Conservation (phyloP, 2,888 invertebrate genomes). For the Druceiella hillmani region DNA sequence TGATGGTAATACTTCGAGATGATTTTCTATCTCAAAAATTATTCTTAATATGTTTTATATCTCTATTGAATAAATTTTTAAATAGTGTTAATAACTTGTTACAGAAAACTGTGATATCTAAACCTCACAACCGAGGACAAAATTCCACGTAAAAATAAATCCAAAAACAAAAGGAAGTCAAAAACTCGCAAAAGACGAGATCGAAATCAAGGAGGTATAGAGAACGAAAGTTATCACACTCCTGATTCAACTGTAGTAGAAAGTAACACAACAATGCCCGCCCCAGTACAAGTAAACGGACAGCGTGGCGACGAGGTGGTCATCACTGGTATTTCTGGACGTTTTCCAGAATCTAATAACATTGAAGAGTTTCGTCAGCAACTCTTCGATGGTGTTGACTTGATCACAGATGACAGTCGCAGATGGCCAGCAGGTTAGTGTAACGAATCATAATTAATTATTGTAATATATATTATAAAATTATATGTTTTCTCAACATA, state of each 20-base stretch:
- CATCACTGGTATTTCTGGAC: constrained; percentile 78
- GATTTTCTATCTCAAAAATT: no score
- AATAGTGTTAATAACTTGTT: background rate
- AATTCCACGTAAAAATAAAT: constrained; percentile 20
- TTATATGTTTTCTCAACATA: no score
- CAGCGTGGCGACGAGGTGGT: constrained; percentile 58
- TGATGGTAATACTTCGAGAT: no score
- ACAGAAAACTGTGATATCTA: constrained; percentile 1
- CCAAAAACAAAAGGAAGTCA: constrained; percentile 12
- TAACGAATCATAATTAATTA: constrained; percentile 37
- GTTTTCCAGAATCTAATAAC: constrained; percentile 85
- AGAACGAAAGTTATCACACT: no score
- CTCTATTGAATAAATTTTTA: no score
- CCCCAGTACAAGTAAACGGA: constrained; percentile 35
- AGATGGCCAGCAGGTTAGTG: constrained; percentile 71
- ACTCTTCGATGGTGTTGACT: constrained; percentile 84
- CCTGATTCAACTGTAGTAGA: no score
- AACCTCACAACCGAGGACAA: constrained; percentile 9
- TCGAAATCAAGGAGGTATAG: no score
- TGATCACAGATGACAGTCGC: constrained; percentile 87
- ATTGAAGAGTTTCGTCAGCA: constrained; percentile 92
- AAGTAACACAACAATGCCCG: constrained; percentile 35
- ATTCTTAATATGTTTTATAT: no score
- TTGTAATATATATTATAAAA: background rate
- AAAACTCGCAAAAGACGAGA: background rate